A percentile compares a stretch with the other conserved stretches of the same genome.
Evolutionary conservation across 2,797 vertebrate species (phyloP).

Genomic region (Megalops cyprinoides): DNA sequence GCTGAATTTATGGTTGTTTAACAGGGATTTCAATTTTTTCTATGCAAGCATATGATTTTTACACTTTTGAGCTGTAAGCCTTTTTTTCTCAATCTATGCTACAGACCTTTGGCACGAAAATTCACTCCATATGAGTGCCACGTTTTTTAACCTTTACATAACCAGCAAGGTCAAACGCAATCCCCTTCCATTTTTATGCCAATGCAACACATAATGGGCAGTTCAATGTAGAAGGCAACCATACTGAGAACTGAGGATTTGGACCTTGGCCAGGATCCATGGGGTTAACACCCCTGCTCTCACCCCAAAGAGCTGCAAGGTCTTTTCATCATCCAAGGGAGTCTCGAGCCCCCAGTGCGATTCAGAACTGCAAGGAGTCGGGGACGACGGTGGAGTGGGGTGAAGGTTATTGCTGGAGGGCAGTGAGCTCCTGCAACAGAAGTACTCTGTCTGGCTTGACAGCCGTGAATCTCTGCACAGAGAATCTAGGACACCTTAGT

Average conservation of each 20-base stretch:
- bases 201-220: no score
- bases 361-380: not conserved
- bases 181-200: no score
- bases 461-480: not conserved
- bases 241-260: not conserved
- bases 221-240: no score
- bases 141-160: not conserved
- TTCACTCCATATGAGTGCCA: not conserved
- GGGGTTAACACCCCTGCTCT: not conserved
- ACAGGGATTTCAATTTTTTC: no score
- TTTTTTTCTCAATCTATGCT: not conserved
- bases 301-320: not conserved
- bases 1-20: no score
- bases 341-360: not conserved
- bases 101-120: not conserved
- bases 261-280: not conserved
- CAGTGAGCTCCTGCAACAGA: not conserved
- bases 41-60: no score
- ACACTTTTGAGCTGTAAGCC: not conserved
- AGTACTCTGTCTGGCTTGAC: not conserved
- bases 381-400: not conserved
- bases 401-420: not conserved
- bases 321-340: not conserved
- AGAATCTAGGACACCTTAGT: conserved; percentile 11
- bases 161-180: not conserved